Percentiles rank a stretch among this genome's conserved stretches.
Evolutionary conservation across 2,797 vertebrate genomes (phyloP).

Genomic region (Nannoperca australis): DNA sequence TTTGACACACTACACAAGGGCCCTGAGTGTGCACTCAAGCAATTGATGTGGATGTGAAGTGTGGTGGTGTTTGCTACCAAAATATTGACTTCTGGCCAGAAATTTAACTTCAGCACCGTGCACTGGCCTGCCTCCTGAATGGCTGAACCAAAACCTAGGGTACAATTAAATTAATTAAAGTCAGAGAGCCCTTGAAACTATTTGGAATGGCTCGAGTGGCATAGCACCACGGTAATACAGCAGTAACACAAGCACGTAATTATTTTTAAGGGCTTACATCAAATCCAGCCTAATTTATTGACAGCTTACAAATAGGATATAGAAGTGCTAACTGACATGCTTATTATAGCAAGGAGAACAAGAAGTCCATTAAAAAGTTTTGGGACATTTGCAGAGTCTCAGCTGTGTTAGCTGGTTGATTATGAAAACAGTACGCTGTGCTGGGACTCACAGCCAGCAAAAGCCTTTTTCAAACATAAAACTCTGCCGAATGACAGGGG

Average conservation of each 20-base stretch:
- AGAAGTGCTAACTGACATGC: slow-evolving; percentile 74
- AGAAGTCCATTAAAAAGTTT: slow-evolving; percentile 67
- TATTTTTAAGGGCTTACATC: slow-evolving; percentile 76
- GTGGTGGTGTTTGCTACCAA: slow-evolving; percentile 75
- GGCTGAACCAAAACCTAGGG: slow-evolving; percentile 57
- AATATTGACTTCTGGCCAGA: slow-evolving; percentile 75
- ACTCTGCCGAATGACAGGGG: slow-evolving; percentile 73
- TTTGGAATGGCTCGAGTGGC: slow-evolving; percentile 32
- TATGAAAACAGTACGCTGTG: slow-evolving; percentile 79
- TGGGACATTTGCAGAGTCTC: slow-evolving; percentile 66
- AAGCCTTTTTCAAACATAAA: slow-evolving; percentile 77
- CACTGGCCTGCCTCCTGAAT: slow-evolving; percentile 40
- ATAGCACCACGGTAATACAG: slow-evolving; percentile 29
- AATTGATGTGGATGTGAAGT: slow-evolving; percentile 74
- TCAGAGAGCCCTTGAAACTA: slow-evolving; percentile 61
- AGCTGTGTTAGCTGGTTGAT: slow-evolving; percentile 73
- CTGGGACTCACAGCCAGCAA: slow-evolving; percentile 74
- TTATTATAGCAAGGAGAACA: slow-evolving; percentile 66
- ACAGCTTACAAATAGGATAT: slow-evolving; percentile 57
- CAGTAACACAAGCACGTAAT: slow-evolving; percentile 61
- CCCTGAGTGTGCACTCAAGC: slow-evolving; percentile 69
- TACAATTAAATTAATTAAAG: slow-evolving; percentile 72
- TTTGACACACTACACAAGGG: slow-evolving; percentile 69
- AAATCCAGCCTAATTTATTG: slow-evolving; percentile 66
- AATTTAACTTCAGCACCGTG: slow-evolving; percentile 58